These are phyloP conservation scores for Cetoscarus ocellatus DNA, from an alignment of 2,797 vertebrate genomes.

Conservation along the genomic window DNA sequence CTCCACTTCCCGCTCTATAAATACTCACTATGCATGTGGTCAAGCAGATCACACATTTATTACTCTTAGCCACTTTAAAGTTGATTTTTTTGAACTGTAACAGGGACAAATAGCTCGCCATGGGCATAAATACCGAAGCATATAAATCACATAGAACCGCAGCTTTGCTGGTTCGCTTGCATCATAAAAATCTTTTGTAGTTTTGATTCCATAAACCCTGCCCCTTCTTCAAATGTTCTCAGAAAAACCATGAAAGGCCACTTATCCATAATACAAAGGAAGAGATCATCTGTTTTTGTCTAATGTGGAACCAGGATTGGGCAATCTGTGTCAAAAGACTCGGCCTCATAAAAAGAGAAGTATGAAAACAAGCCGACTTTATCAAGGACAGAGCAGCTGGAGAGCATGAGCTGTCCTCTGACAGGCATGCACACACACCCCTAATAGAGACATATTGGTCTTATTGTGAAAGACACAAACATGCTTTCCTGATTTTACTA, in stretches of 20 bases:
- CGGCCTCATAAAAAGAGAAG: slow-evolving; percentile 40
- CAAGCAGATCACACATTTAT: slow-evolving; percentile 23
- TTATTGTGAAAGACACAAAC: background rate
- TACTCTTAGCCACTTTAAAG: slow-evolving; percentile 7
- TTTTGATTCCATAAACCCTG: slow-evolving; percentile 37
- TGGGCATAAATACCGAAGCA: slow-evolving; percentile 15
- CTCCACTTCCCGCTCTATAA: background rate
- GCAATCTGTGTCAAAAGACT: slow-evolving; percentile 58
- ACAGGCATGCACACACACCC: background rate
- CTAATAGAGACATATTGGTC: slow-evolving; percentile 60
- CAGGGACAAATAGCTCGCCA: slow-evolving; percentile 9
- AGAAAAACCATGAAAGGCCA: slow-evolving; percentile 18
- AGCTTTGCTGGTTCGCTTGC: slow-evolving; percentile 23
- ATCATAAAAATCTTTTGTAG: slow-evolving; percentile 21
- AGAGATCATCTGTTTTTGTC: slow-evolving; percentile 38
- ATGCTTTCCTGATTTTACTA: too few species aligned
- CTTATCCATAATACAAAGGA: background rate
- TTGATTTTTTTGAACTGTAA: slow-evolving; percentile 1
- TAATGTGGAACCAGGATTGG: slow-evolving; percentile 50
- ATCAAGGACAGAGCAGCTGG: slow-evolving; percentile 26
- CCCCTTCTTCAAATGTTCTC: slow-evolving; percentile 27
- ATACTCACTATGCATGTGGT: background rate
- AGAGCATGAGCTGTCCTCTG: slow-evolving; percentile 26
- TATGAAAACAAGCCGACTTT: slow-evolving; percentile 48
- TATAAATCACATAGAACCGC: slow-evolving; percentile 34